Evolutionary conservation across 2,888 invertebrate species (phyloP).

Genomic region (Mamestra brassicae): DNA sequence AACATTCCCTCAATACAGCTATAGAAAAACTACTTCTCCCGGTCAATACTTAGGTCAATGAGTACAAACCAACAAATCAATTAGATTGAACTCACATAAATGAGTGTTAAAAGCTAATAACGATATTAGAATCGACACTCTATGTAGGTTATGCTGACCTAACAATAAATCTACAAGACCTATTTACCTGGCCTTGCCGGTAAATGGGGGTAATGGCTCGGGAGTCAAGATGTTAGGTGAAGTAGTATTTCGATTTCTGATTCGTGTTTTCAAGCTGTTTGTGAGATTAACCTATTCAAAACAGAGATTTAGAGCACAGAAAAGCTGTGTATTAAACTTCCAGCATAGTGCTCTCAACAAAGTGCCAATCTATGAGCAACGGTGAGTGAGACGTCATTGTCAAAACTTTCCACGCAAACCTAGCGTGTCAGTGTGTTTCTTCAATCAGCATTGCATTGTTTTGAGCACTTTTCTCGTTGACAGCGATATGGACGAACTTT

Average conservation of each 20-base stretch:
- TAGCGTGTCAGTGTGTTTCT: no score
- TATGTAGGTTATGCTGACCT: conserved; percentile 47
- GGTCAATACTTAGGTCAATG: conserved; percentile 30
- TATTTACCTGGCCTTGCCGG: conserved; percentile 53
- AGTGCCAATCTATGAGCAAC: no score
- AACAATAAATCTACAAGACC: conserved; percentile 59
- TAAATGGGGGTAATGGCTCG: conserved; percentile 32
- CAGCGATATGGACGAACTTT: background rate
- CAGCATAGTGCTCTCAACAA: no score
- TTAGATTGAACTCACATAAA: conserved; percentile 28
- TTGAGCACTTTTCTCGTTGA: background rate
- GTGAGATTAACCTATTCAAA: background rate
- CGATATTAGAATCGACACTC: conserved; percentile 44
- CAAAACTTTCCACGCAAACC: no score
- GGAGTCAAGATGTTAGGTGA: conserved; percentile 7
- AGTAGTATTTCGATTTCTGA: conserved; percentile 14
- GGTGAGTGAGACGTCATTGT: no score
- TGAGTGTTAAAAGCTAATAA: conserved; percentile 40
- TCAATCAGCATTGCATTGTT: no score
- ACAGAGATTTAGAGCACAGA: background rate
- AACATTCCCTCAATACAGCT: background rate
- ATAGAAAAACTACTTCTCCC: background rate
- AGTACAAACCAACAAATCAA: conserved; percentile 41
- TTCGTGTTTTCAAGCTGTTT: conserved; percentile 4
- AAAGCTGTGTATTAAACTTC: background rate